Conservation (phyloP, 2,113 vertebrate genomes). For the Onychostoma macrolepis region DNA sequence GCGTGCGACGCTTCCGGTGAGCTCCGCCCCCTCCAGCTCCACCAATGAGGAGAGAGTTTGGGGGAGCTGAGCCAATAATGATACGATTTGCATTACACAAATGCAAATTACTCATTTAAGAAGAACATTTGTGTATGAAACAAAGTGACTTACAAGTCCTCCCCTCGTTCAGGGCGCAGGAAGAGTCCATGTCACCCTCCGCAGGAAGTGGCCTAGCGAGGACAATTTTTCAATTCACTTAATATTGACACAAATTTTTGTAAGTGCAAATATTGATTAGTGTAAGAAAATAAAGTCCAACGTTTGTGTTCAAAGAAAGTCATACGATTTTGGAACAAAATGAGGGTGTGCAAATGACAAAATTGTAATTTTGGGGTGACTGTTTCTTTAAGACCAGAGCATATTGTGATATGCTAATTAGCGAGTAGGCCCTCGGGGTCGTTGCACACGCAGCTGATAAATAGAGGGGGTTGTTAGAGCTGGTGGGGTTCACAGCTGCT, state of each 20-base stretch:
- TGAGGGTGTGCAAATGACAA: background rate
- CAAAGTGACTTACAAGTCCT: conserved; percentile 81
- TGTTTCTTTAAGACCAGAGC: conserved; percentile 29
- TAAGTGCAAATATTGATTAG: background rate
- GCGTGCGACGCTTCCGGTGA: conserved; percentile 86
- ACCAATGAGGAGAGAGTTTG: conserved; percentile 80
- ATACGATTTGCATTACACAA: background rate
- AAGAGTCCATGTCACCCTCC: conserved; percentile 85
- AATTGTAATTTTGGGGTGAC: background rate
- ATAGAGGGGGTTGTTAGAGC: conserved; percentile 24
- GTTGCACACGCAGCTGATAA: conserved; percentile 19
- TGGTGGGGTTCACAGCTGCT: conserved; percentile 38
- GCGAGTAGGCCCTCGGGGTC: conserved; percentile 32
- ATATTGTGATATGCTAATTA: conserved; percentile 62
- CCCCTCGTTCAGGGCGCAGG: conserved; percentile 81
- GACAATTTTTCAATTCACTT: background rate
- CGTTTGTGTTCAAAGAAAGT: background rate
- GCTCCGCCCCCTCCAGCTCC: conserved; percentile 65
- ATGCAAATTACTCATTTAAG: background rate
- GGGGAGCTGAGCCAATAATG: conserved; percentile 77
- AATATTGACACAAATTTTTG: background rate
- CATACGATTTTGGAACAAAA: conserved; percentile 24
- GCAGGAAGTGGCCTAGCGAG: conserved; percentile 84
- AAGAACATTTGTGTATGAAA: background rate
- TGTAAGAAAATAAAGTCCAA: background rate